Conservation (phyloP, 1,140 invertebrate genomes). For the Glossosoma conforme region DNA sequence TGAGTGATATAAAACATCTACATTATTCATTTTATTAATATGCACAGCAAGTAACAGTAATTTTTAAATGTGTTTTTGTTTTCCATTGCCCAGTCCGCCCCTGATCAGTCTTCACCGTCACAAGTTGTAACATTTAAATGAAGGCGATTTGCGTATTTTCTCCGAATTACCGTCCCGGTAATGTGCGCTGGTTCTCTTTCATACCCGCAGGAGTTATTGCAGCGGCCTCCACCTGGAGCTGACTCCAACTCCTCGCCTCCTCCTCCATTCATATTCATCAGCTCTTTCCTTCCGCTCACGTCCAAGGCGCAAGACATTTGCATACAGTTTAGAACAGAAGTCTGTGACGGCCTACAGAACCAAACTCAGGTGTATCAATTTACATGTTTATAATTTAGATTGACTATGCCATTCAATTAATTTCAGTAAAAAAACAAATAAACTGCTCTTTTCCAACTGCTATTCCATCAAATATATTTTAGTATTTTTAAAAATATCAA, state of each 20-base stretch:
- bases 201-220: constrained; percentile 20
- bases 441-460: background rate
- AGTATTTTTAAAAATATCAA: too few species aligned
- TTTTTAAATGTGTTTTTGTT: too few species aligned
- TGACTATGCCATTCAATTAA: too few species aligned
- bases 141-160: constrained; percentile 31
- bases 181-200: constrained; percentile 28
- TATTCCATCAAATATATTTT: constrained; percentile 2
- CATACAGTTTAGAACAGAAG: constrained; percentile 30
- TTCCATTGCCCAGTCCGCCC: too few species aligned
- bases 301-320: constrained; percentile 26
- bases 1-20: too few species aligned
- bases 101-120: constrained; percentile 16
- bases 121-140: constrained; percentile 29
- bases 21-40: too few species aligned
- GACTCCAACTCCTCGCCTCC: constrained; percentile 16
- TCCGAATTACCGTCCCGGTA: too few species aligned
- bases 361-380: too few species aligned
- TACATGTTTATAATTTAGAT: too few species aligned
- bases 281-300: too few species aligned
- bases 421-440: too few species aligned
- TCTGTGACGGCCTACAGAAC: constrained; percentile 10
- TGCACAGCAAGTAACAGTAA: too few species aligned
- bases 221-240: constrained; percentile 3
- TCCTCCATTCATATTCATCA: background rate